These are phyloP conservation scores for Parthenolecanium corni DNA, from an alignment of 2,888 invertebrate species.

Conservation along the genomic window DNA sequence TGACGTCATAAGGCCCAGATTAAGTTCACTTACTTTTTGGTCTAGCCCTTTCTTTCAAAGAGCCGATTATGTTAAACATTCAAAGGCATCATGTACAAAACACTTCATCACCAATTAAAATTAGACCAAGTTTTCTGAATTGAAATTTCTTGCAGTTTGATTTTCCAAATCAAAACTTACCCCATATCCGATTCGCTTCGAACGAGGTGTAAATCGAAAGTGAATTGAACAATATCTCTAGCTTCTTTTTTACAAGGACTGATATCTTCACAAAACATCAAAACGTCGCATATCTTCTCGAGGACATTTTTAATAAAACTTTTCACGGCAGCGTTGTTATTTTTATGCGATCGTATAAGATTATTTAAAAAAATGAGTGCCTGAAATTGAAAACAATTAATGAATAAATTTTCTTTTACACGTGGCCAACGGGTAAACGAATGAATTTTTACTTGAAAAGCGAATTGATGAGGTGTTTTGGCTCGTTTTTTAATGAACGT, in stretches of 20 bases:
- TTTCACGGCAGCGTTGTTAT: slow-evolving; percentile 32
- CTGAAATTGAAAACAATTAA: slow-evolving; percentile 33
- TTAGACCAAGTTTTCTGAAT: too few relatives aligned
- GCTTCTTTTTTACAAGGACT: slow-evolving; percentile 34
- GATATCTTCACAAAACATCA: slow-evolving; percentile 36
- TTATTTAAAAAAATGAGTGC: slow-evolving; percentile 35
- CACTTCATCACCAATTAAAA: too few relatives aligned
- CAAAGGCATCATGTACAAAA: too few relatives aligned
- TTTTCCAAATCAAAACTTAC: too few relatives aligned
- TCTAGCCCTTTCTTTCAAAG: too few relatives aligned
- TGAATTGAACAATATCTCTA: slow-evolving; percentile 33
- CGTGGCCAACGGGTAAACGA: not conserved
- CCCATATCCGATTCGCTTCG: slow-evolving; percentile 3
- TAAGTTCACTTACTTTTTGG: too few relatives aligned
- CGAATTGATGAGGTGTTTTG: slow-evolving; percentile 20
- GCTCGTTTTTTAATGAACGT: slow-evolving; percentile 12
- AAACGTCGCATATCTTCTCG: slow-evolving; percentile 35
- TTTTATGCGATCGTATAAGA: slow-evolving; percentile 30
- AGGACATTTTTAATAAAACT: slow-evolving; percentile 33
- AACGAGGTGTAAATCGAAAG: slow-evolving; percentile 9
- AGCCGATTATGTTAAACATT: too few relatives aligned
- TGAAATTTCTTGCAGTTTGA: too few relatives aligned
- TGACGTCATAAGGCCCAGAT: too few relatives aligned
- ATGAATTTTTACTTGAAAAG: slow-evolving; percentile 14
- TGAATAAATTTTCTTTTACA: too few relatives aligned